Conservation (phyloP, 92 coral and sea anemone species). For the Phymanthus crucifer region DNA sequence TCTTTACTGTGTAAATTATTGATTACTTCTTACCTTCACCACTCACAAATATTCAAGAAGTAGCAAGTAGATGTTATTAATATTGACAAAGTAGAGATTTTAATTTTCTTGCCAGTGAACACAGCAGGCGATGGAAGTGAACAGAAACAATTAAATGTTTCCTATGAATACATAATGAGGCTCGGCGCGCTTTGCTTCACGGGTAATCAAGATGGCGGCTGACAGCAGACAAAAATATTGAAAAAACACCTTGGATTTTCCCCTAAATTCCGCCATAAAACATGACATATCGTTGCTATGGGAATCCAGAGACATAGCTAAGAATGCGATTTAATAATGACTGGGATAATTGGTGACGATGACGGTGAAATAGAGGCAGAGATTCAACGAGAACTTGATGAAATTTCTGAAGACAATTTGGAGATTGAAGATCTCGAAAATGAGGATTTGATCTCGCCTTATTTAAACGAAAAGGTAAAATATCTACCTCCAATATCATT, state of each 20-base stretch:
- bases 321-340: slow-evolving; percentile 60
- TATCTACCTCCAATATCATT: not conserved
- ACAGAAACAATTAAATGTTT: slow-evolving; percentile 3
- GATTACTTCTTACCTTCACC: not conserved
- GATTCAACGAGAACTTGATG: slow-evolving; percentile 91
- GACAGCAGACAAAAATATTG: slow-evolving; percentile 2
- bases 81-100: slow-evolving; percentile 7
- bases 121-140: too few relatives aligned
- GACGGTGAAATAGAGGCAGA: slow-evolving; percentile 92
- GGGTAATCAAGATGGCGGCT: slow-evolving; percentile 52
- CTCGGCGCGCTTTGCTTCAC: slow-evolving; percentile 1
- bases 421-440: slow-evolving; percentile 61
- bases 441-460: slow-evolving; percentile 11
- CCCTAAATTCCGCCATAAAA: not conserved
- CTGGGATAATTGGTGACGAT: slow-evolving; percentile 69
- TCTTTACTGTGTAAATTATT: slow-evolving; percentile 9
- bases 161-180: not conserved
- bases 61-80: slow-evolving; percentile 20
- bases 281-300: slow-evolving; percentile 12
- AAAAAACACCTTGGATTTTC: not conserved
- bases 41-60: not conserved
- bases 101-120: not conserved
- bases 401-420: slow-evolving; percentile 65
- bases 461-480: slow-evolving; percentile 12
- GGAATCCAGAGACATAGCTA: slow-evolving; percentile 14